Evolutionary conservation across 1,140 invertebrate species (phyloP).

Genomic region (Tetragnatha versicolor): DNA sequence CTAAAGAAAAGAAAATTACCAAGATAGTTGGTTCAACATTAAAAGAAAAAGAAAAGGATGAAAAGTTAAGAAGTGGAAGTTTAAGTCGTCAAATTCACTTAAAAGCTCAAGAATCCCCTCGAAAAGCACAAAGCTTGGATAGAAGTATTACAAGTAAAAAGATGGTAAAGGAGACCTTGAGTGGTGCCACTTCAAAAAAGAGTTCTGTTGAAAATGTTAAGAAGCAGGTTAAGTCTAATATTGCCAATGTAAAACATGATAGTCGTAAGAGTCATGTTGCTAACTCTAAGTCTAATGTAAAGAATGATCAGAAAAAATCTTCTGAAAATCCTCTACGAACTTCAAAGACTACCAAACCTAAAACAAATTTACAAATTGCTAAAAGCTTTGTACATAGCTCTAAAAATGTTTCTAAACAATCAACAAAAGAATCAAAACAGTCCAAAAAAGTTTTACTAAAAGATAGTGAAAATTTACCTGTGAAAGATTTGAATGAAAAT

Average conservation of each 20-base stretch:
- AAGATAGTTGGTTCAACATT: too few relatives aligned
- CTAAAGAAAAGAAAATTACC: too few relatives aligned
- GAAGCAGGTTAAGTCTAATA: too few relatives aligned
- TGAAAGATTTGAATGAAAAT: neutral
- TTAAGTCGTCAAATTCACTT: neutral
- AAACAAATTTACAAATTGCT: conserved; percentile 35
- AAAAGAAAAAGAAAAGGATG: neutral
- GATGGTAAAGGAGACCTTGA: too few relatives aligned
- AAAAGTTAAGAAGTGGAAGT: conserved; percentile 15
- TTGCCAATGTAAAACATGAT: too few relatives aligned
- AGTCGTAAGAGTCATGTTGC: too few relatives aligned
- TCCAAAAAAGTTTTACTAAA: neutral
- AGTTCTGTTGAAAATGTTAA: too few relatives aligned
- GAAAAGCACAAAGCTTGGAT: conserved; percentile 35
- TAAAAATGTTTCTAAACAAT: neutral
- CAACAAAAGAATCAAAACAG: neutral
- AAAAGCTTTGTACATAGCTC: conserved; percentile 41
- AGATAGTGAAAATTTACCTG: neutral
- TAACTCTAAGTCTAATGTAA: too few relatives aligned
- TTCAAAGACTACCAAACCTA: neutral
- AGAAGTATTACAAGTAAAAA: too few relatives aligned
- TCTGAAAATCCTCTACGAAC: neutral
- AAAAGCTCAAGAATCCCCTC: conserved; percentile 14
- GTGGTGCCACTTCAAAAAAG: too few relatives aligned
- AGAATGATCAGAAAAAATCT: too few relatives aligned